Evolutionary conservation across 1,140 invertebrate species (phyloP).

Genomic region (Cydia pomonella): DNA sequence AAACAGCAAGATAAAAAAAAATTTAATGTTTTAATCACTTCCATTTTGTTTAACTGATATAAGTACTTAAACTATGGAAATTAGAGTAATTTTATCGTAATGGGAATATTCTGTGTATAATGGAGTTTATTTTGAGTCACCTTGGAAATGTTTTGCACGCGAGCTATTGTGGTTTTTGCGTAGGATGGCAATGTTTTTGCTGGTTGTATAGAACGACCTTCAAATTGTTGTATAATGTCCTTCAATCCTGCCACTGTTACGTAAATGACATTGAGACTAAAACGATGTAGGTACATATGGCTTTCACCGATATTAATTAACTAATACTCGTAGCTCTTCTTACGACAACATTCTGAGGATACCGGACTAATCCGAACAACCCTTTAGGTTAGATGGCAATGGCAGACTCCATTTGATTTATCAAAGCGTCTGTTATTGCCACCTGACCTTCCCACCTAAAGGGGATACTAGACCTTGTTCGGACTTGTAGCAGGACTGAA

Average conservation of each 20-base stretch:
- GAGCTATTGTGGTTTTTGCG: background rate
- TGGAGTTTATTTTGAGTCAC: background rate
- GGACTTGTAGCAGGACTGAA: no score
- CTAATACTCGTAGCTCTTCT: no score
- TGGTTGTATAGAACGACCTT: background rate
- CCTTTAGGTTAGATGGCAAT: no score
- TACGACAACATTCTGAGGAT: no score
- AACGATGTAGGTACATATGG: background rate
- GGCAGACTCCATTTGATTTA: no score
- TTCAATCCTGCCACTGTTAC: background rate
- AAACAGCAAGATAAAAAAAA: background rate
- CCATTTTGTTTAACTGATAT: background rate
- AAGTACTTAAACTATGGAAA: background rate
- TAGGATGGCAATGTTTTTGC: background rate
- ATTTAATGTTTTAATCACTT: background rate
- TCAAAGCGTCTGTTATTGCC: no score
- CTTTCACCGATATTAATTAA: no score
- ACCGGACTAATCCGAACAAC: no score
- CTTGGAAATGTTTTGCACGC: constrained; percentile 13
- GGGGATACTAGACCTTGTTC: no score
- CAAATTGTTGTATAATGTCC: constrained; percentile 2
- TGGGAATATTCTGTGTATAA: background rate
- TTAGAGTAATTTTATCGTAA: background rate
- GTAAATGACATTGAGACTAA: background rate
- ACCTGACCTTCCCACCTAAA: no score